These are phyloP conservation scores for Neoscelio sp. DNA, from an alignment of 2,888 invertebrate species.

Conservation along the genomic window DNA sequence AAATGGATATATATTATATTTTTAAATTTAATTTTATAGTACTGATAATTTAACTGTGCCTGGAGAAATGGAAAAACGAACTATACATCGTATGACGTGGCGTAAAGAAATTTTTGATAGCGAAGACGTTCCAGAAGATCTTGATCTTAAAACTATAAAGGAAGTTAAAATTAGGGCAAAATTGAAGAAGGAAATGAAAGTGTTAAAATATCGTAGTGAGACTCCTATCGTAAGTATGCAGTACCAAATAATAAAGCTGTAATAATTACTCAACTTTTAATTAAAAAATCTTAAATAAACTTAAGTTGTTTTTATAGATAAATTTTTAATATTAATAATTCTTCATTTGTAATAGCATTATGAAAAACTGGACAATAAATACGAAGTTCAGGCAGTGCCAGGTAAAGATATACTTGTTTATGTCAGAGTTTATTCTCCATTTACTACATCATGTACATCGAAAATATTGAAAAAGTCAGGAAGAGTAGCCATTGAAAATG, in stretches of 20 bases:
- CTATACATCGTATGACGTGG: conserved; percentile 64
- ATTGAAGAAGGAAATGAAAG: conserved; percentile 66
- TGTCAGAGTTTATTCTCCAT: conserved; percentile 84
- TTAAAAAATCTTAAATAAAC: too few species aligned
- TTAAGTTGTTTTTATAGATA: too few species aligned
- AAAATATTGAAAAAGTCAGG: conserved; percentile 72
- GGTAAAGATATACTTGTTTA: conserved; percentile 83
- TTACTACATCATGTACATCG: conserved; percentile 70
- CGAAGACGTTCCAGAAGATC: conserved; percentile 70
- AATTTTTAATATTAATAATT: too few species aligned
- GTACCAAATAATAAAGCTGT: too few species aligned
- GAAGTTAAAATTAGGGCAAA: conserved; percentile 67
- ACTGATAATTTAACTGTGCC: conserved; percentile 76
- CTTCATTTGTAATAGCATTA: conserved; percentile 20
- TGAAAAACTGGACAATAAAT: conserved; percentile 13
- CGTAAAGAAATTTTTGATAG: conserved; percentile 68
- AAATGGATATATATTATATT: too few species aligned
- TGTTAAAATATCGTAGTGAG: conserved; percentile 76
- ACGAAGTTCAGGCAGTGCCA: conserved; percentile 69
- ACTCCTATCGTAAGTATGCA: conserved; percentile 75
- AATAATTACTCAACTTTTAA: conserved; percentile 32
- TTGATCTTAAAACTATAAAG: conserved; percentile 74
- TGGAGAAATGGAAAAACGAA: conserved; percentile 72
- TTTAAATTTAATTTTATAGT: conserved; percentile 64
- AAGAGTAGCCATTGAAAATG: conserved; percentile 83